Evolutionary conservation across 2,797 vertebrate genomes (phyloP).

Genomic region (Halcyon chelicuti): DNA sequence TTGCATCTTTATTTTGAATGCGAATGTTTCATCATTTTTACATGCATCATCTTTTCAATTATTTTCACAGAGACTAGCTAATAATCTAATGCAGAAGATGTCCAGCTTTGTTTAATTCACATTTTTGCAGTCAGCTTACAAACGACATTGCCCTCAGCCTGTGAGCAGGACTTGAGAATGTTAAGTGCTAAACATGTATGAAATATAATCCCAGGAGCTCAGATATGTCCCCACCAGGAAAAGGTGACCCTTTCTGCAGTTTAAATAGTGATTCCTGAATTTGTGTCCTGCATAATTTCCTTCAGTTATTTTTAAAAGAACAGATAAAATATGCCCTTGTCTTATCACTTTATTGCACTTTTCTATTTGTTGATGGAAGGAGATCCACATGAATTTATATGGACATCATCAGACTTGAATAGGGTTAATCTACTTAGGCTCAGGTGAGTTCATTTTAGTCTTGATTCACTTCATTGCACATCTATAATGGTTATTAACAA

Average conservation of each 20-base stretch:
- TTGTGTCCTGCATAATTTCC: not conserved
- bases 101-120: not conserved
- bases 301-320: not conserved
- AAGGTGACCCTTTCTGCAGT: not conserved
- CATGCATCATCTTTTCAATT: not conserved
- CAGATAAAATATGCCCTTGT: not conserved
- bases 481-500: constrained; percentile 99
- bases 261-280: not conserved
- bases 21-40: not conserved
- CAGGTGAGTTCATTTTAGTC: constrained; percentile 98
- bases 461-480: constrained; percentile 95
- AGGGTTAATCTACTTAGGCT: constrained; percentile 96
- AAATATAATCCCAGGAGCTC: not conserved
- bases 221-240: not conserved
- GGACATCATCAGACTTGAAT: constrained; percentile 74
- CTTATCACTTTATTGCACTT: not conserved
- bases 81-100: not conserved
- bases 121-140: not conserved
- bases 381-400: constrained; percentile 82
- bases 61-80: not conserved
- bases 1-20: not conserved
- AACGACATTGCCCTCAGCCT: not conserved
- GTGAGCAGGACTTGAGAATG: not conserved
- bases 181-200: not conserved
- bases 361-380: constrained; percentile 74